Base-by-base conservation (phyloP, 2,113 vertebrate genomes). In the Takifugu bimaculatus region DNA sequence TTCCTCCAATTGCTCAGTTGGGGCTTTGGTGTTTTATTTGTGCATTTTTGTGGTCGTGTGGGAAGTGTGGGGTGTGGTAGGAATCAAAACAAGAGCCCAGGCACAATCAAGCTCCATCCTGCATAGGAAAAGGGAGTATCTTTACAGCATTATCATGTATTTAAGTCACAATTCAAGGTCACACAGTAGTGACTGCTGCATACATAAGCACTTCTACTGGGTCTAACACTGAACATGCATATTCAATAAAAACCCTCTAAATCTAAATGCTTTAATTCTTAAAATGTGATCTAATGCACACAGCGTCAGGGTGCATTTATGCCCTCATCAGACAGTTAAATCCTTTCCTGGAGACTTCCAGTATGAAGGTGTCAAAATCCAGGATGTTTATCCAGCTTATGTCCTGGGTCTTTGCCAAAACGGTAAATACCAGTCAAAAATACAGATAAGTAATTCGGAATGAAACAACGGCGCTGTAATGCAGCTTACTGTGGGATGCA, bases 41-140 rank as follows among this genome's bases (percentile, higher is more conserved):
- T 61, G 75, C 72, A 82, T 87, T 83, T 82, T 77, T 88, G 83
- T 85, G 84, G 83, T 65, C 2, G 35, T 10, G 35, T 49, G 45
- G 45, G 65, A 86, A 75, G 75, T 59, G 70, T 70, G 70, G 68
- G 68, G 54, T 73, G 54, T 39, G 60, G 69, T 58, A 61, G 52
- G 74, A 75, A 74, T 72, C 27, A 74, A 76, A 79, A 76, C 42
- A 52, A 43, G 49, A 70, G 44, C 44, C 32, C 47, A 14, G 26
- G 26, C 51, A 27, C 26, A 27, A 59, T 47, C 29, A 39, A 66
- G 50, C 47, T 15, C 20, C 20, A 20, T 20, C 20, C 20, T 20
- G 20, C 20, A 20, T 20, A 20, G 20, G 3, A 14, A 48, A 48
- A 15, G 26, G 13, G 12, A 50, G 11, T 2, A 9, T 26, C 3